Base-by-base conservation (phyloP, 64 coral and sea anemone species). In the Pachyseris speciosa region DNA sequence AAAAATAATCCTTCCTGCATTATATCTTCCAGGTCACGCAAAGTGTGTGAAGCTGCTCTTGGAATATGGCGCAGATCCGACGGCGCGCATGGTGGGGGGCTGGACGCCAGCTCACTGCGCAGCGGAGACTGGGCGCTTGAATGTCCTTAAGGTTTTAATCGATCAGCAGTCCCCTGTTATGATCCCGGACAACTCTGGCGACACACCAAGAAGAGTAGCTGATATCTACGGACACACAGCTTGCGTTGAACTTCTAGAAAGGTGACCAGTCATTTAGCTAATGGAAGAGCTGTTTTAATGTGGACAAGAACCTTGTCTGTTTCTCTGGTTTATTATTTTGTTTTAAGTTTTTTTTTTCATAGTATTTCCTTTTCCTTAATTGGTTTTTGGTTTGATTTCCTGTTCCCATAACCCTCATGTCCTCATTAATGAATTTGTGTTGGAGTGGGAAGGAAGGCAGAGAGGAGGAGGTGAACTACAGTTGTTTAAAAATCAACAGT, bases 71-170 rank as follows among this genome's bases (percentile, higher is more conserved):
- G 97, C 97, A 17, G 75, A 99, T 68, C 86, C 97, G 9, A 17
- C 89, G 17, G 86, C 94, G 4, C 88, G 83, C 42, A 99, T 99
- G 97, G 90, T 90, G 3, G 97, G 94, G 50, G 97, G 97, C 15
- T 99, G 97, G 97, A 99, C 97, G 50, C 86, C 97, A 71, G 97
- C 90, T 15, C 97, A 99, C 90, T 99, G 97, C 64, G 97, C 97
- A 0, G 94, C 97, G 26, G 97, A 99, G 42, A 92, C 87, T 44
- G 97, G 97, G 0, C 74, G 83, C 39, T 53, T 53, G 4, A 95
- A 90, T 65, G 90, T 93, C 2, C 74, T 99, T 24, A 95, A 93
- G 31, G 64, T 93, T 11, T 79, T 99, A 28, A 75, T 99, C 9
- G 97, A 99, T 44, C 71, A 93, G 20, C 38, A 87, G 70, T 91